phyloP scores from a whole-genome alignment of 2,888 invertebrate species.

The Andrena marginata region DNA sequence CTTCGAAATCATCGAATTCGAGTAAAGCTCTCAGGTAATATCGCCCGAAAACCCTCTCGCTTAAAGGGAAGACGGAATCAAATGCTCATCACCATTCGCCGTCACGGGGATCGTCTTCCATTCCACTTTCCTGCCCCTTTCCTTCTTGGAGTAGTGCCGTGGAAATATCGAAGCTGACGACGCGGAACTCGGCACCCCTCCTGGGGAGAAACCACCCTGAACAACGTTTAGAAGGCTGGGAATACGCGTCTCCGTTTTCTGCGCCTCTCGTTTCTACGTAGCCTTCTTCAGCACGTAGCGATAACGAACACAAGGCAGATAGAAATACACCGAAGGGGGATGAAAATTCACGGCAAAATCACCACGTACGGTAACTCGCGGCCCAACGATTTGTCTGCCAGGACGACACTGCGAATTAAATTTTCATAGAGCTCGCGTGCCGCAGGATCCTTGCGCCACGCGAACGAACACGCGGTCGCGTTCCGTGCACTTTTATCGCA shows the following conservation, averaged over 20 bases:
- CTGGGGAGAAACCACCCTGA: not conserved
- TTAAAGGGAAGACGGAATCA: not conserved
- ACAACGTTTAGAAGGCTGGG: not conserved
- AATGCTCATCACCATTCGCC: not conserved
- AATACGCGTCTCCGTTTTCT: not conserved
- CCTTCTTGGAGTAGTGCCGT: not conserved
- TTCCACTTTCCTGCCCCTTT: not conserved
- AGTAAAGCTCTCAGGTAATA: not conserved
- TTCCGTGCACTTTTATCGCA: conserved; percentile 18
- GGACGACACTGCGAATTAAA: not conserved
- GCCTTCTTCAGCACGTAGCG: not conserved
- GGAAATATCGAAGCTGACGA: conserved; percentile 1
- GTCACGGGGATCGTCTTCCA: not conserved
- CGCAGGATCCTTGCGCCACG: conserved; percentile 7
- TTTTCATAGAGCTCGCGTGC: conserved; percentile 6
- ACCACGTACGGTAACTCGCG: no score
- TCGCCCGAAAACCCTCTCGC: not conserved
- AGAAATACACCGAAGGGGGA: no score
- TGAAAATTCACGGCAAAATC: no score
- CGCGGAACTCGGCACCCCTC: conserved; percentile 16
- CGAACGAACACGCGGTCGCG: conserved; percentile 5
- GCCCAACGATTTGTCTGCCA: no score
- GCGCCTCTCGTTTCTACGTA: not conserved
- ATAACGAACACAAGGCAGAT: no score
- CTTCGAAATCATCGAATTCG: not conserved